These are phyloP conservation scores for Mechanitis messenoides DNA, from an alignment of 2,888 invertebrate species.

Conservation along the genomic window DNA sequence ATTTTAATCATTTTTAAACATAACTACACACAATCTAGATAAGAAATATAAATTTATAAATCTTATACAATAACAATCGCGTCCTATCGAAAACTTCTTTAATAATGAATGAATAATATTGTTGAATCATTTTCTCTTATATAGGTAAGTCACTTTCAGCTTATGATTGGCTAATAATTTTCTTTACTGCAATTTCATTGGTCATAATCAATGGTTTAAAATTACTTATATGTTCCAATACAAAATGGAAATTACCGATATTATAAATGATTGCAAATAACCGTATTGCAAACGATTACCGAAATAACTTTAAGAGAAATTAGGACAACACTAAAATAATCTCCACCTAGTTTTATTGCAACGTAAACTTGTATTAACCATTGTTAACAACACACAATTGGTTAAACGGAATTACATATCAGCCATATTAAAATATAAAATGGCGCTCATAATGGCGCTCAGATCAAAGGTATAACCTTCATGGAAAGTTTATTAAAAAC, in stretches of 20 bases:
- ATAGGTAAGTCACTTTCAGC: no score
- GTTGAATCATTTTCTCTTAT: no score
- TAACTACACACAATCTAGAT: no score
- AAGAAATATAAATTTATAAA: no score
- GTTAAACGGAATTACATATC: slow-evolving; percentile 40
- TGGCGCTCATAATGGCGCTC: slow-evolving; percentile 28
- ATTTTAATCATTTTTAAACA: no score
- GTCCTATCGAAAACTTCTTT: no score
- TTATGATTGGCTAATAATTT: no score
- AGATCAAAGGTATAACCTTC: slow-evolving; percentile 57
- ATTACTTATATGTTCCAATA: no score
- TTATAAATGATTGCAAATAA: slow-evolving; percentile 34
- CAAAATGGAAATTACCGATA: not conserved
- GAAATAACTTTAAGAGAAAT: slow-evolving; percentile 44
- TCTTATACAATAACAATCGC: no score
- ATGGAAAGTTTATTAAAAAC: slow-evolving; percentile 66
- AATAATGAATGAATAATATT: no score
- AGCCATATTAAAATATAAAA: slow-evolving; percentile 39
- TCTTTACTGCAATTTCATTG: no score
- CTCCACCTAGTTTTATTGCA: slow-evolving; percentile 50
- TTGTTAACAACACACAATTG: slow-evolving; percentile 43
- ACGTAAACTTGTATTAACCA: slow-evolving; percentile 47
- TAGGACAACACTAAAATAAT: slow-evolving; percentile 47
- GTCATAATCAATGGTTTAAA: no score
- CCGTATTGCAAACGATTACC: slow-evolving; percentile 36